phyloP scores from a whole-genome alignment of 2,797 vertebrate genomes.

The Microtus californicus region DNA sequence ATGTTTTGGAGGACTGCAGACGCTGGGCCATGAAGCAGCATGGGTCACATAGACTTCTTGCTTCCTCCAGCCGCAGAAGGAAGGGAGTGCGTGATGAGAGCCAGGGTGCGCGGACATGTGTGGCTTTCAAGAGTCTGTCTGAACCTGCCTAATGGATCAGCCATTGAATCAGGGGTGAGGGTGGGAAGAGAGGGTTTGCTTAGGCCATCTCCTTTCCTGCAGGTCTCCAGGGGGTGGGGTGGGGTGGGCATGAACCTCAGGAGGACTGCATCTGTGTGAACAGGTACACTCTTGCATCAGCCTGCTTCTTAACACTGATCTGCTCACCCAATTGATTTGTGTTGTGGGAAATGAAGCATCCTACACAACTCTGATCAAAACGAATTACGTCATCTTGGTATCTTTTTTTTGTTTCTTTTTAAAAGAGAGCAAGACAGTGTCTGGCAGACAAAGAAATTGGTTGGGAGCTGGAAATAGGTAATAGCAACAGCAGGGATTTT shows the following conservation, averaged over 20 bases:
- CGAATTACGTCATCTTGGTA: constrained; percentile 48
- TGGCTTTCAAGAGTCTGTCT: no score
- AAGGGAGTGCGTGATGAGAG: not conserved
- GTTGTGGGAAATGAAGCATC: constrained; percentile 41
- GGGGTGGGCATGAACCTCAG: not conserved
- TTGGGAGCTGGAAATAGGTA: constrained; percentile 59
- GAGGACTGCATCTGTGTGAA: not conserved
- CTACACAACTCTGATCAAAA: constrained; percentile 52
- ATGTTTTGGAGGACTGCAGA: not conserved
- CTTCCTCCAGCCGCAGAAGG: not conserved
- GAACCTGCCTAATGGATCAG: not conserved
- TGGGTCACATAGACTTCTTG: not conserved
- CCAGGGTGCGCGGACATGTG: not conserved
- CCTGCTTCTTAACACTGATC: constrained; percentile 49
- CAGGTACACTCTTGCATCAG: constrained; percentile 49
- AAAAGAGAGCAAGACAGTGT: constrained; percentile 51
- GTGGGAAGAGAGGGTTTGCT: not conserved
- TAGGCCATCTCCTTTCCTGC: not conserved
- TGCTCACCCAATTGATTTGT: not conserved
- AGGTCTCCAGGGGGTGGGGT: not conserved
- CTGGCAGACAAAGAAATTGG: constrained; percentile 69
- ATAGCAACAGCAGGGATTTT: constrained; percentile 25
- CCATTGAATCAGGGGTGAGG: fast-evolving
- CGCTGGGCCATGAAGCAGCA: fast-evolving
- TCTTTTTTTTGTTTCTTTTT: not conserved